These are phyloP conservation scores for Cichladusa arquata DNA, from an alignment of 2,113 vertebrate species.

Conservation along the genomic window DNA sequence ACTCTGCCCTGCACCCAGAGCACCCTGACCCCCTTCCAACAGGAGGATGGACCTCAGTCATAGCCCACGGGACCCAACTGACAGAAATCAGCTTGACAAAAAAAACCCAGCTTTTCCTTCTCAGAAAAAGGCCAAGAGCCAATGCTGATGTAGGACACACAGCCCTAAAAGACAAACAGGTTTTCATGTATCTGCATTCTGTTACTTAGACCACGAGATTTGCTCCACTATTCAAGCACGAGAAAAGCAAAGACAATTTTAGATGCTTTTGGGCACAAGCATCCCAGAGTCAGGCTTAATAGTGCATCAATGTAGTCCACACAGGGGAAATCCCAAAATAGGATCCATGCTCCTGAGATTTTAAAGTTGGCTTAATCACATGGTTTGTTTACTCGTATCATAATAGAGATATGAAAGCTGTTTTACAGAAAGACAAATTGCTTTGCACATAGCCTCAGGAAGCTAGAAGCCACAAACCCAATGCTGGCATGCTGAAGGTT, in stretches of 20 bases:
- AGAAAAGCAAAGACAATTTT: background rate
- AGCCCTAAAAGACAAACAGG: background rate
- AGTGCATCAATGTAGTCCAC: background rate
- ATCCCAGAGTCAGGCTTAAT: background rate
- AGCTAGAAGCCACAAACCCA: background rate
- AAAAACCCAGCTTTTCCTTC: background rate
- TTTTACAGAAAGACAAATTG: background rate
- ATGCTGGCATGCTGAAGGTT: background rate
- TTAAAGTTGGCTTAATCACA: background rate
- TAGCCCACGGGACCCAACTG: background rate
- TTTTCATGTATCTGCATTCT: background rate
- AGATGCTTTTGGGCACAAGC: background rate
- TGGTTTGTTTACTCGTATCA: background rate
- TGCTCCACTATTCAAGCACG: background rate
- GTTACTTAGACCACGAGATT: background rate
- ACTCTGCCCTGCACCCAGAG: background rate
- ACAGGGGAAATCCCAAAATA: background rate
- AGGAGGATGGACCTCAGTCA: background rate
- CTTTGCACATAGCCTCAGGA: background rate
- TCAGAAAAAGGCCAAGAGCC: background rate
- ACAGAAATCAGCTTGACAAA: background rate
- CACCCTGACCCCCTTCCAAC: background rate
- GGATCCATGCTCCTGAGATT: background rate
- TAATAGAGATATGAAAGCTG: background rate
- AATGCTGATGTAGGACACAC: background rate